Conservation (phyloP, 2,888 invertebrate genomes). For the Celastrina argiolus region DNA sequence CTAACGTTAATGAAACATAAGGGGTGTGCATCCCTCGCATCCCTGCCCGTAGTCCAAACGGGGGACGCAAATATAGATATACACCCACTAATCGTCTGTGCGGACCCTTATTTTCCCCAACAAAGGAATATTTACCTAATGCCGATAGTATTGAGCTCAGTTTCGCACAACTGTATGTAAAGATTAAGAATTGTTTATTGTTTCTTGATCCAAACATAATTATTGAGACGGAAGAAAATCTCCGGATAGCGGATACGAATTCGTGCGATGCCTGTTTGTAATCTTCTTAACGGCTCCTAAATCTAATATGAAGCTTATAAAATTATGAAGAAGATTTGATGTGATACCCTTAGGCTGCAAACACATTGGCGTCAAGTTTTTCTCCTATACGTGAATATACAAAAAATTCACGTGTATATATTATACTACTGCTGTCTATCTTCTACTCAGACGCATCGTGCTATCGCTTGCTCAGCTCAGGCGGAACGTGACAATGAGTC, state of each 20-base stretch:
- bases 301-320: background rate
- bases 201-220: conserved; percentile 13
- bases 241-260: background rate
- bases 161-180: background rate
- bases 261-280: background rate
- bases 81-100: conserved; percentile 51
- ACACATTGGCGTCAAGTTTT: too few relatives aligned
- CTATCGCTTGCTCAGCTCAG: too few relatives aligned
- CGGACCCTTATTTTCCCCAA: conserved; percentile 33
- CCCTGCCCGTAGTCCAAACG: conserved; percentile 51
- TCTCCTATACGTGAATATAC: too few relatives aligned
- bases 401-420: too few relatives aligned
- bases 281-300: background rate
- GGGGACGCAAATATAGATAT: conserved; percentile 53
- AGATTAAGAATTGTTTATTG: conserved; percentile 13
- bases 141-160: background rate
- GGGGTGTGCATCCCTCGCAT: conserved; percentile 64
- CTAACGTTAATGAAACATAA: conserved; percentile 76
- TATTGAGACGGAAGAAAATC: background rate
- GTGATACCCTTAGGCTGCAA: too few relatives aligned
- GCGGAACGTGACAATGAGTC: too few relatives aligned
- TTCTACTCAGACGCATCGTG: too few relatives aligned
- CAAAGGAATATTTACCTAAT: conserved; percentile 14
- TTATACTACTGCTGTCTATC: too few relatives aligned
- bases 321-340: background rate